Base-by-base conservation (phyloP, 2,797 vertebrate species). In the Thamnophis elegans region DNA sequence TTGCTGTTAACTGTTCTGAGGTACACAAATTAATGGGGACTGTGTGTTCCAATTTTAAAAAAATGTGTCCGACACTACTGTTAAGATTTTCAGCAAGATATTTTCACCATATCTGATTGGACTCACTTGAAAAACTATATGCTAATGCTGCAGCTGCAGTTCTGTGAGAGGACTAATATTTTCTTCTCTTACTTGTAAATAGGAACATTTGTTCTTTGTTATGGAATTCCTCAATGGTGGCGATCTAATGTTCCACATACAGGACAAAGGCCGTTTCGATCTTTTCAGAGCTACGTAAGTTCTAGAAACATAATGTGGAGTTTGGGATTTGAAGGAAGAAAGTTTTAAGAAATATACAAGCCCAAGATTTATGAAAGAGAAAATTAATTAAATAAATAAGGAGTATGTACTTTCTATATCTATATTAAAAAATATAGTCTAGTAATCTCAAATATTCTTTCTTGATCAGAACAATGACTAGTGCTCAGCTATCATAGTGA, bases 191-290 rank as follows among this genome's bases (percentile, higher is more conserved):
- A 87, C 96, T 22, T 94, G 68, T 93, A 25, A 91, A 95, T 97
- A 99, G 99, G 99, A 99, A 92, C 99, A 99, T 96, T 98, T 99
- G 94, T 99, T 99, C 97, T 99, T 99, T 18, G 99, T 99, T 65
- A 99, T 99, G 99, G 99, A 99, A 96, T 99, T 99, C 96, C 98
- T 99, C 96, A 99, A 99, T 0, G 99, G 99, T 42, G 99, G 99
- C 2, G 99, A 99, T 95, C 96, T 99, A 95, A 99, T 99, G 99
- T 99, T 98, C 96, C 99, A 99, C 97, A 99, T 99, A 96, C 99
- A 99, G 94, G 99, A 99, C 95, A 99, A 99, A 97, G 99, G 99
- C 22, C 98, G 99, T 58, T 99, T 99, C 7, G 98, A 99, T 95
- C 97, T 99, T 62, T 98, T 96, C 98, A 98, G 99, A 95, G 98